Base-by-base conservation (phyloP, 2,797 vertebrate genomes). In the Lycodopsis pacificus region DNA sequence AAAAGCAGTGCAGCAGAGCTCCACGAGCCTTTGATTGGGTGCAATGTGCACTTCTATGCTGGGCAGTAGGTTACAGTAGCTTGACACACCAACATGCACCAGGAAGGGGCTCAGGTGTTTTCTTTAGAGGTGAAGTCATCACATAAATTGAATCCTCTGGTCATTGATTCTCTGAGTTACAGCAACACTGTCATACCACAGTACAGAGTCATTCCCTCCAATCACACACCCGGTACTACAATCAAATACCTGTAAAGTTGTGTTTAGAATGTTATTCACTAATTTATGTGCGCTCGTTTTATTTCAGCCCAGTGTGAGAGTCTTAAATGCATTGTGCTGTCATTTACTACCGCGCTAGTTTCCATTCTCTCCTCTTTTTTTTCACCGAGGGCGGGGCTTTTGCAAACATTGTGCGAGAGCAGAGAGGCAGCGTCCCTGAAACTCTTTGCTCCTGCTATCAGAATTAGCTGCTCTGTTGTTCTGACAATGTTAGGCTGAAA, bases 71-170 rank as follows among this genome's bases (percentile, higher is more conserved):
- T 36, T 56, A n/a, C 48, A 20, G 10, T 51, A 53, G 10, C 32
- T 65, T 65, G 44, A 51, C 14, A 44, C 34, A 62, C 7, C 46
- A 71, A 9, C 63, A 63, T 19, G 11, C 19, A 59, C n/a, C 40
- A 72, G 48, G 27, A 75, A 38, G 38, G 14, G 30, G 30, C 46
- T 22, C 69, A 73, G 51, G 34, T 54, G 32, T 59, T 38, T 64
- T 19, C 32, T 38, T 59, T 51, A 15, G 20, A 25, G 12, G 22
- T 27, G 19, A 71, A 56, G 11, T 66, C n/a, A 19, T 67, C 17
- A 36, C 1, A 22, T 30, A 1, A 42, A 46, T 5, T 12, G 2
- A 69, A 65, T 48, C 9, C 19, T 63, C 32, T 15, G 17, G 30
- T 51, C 54, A n/a, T 54, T 64, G 63, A 25, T 66, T 71, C 13